Conservation (phyloP, 2,888 invertebrate species). For the Lydus trimaculatus region DNA sequence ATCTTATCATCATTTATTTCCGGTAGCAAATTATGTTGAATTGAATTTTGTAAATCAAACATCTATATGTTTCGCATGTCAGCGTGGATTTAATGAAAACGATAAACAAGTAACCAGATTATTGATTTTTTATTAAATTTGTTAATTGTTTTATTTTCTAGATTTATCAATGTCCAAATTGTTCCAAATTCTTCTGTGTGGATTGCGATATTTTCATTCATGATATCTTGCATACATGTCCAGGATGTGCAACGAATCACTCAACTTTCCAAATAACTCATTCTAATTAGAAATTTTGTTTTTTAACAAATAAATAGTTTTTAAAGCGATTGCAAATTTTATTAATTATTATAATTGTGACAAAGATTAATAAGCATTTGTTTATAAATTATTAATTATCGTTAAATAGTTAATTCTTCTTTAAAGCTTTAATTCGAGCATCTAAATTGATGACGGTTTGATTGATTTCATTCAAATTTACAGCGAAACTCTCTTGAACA, state of each 20-base stretch:
- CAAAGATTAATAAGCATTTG: slow-evolving; percentile 8
- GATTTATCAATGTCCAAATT: slow-evolving; percentile 84
- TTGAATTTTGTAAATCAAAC: slow-evolving; percentile 67
- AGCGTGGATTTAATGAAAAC: slow-evolving; percentile 68
- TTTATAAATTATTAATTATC: slow-evolving; percentile 11
- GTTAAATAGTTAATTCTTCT: slow-evolving; percentile 57
- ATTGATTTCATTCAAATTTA: slow-evolving; percentile 79
- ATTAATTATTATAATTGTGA: not conserved
- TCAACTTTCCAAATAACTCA: slow-evolving; percentile 59
- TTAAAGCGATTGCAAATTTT: not conserved
- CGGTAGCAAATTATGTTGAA: slow-evolving; percentile 86
- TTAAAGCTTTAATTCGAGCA: slow-evolving; percentile 71
- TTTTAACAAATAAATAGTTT: slow-evolving; percentile 18
- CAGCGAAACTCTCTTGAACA: slow-evolving; percentile 81
- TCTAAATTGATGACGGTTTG: slow-evolving; percentile 79
- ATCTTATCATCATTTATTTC: slow-evolving; percentile 97
- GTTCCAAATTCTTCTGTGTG: slow-evolving; percentile 83
- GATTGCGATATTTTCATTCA: slow-evolving; percentile 97
- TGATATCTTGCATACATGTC: slow-evolving; percentile 93
- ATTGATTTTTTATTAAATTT: not conserved
- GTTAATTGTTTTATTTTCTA: slow-evolving; percentile 58
- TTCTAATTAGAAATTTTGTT: slow-evolving; percentile 28
- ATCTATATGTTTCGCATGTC: slow-evolving; percentile 76
- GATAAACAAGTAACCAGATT: slow-evolving; percentile 70
- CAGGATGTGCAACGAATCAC: slow-evolving; percentile 86